A percentile compares a stretch with the other conserved stretches of the same genome.
Conservation (phyloP, 2,888 invertebrate species). For the Nymphalis polychloros region DNA sequence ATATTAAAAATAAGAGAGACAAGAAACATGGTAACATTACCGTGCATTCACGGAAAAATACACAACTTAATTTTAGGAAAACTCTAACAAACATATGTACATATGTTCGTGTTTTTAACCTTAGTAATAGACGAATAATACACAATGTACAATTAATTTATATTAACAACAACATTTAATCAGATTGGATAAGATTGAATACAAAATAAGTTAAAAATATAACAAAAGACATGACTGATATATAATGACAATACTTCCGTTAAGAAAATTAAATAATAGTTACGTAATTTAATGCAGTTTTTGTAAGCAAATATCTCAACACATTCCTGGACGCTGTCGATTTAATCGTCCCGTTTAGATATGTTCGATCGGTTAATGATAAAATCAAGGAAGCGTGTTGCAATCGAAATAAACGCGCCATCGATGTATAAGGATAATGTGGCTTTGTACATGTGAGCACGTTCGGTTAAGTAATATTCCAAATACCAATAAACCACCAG, state of each 20-base stretch:
- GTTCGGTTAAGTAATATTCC: slow-evolving; percentile 57
- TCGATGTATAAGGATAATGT: slow-evolving; percentile 31
- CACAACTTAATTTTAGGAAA: too few species aligned
- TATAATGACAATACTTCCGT: not conserved
- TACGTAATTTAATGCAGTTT: not conserved
- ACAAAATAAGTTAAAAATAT: too few species aligned
- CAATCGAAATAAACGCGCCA: slow-evolving; percentile 30
- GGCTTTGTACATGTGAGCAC: slow-evolving; percentile 32
- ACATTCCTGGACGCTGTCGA: slow-evolving; percentile 18
- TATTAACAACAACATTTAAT: too few species aligned
- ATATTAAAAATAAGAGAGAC: too few species aligned
- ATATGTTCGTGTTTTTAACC: too few species aligned
- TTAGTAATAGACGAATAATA: too few species aligned
- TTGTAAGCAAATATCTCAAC: slow-evolving; percentile 6
- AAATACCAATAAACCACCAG: slow-evolving; percentile 62
- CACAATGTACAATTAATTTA: too few species aligned
- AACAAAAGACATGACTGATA: too few species aligned
- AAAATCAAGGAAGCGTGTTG: slow-evolving; percentile 34
- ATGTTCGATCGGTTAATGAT: slow-evolving; percentile 29
- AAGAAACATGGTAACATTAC: too few species aligned
- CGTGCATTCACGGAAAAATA: too few species aligned
- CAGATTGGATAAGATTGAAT: too few species aligned
- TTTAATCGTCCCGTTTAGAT: slow-evolving; percentile 21
- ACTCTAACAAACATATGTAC: too few species aligned
- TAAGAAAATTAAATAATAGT: not conserved